Evolutionary conservation across 2,113 vertebrate genomes (phyloP), one percentile per base, ranked within the genome.

Genomic region (Nibea albiflora): DNA sequence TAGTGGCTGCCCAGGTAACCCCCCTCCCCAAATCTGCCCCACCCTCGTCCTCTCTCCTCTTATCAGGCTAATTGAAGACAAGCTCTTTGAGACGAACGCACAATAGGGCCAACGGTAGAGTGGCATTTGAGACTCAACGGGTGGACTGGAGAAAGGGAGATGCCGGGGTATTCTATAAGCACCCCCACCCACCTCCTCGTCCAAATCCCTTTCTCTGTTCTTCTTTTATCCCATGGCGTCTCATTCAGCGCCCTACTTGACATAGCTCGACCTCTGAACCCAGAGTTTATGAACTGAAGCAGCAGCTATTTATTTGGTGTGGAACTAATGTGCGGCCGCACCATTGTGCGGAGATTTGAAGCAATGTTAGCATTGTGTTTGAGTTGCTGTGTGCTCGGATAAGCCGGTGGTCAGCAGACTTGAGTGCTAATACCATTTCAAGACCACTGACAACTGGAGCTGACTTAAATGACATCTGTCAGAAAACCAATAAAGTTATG

Each of bases 1-100:
- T 91, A 90, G 78, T 89, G 72, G 67, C 89, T 87, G 76, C 78
- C 83, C 85, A 89, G 90, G 90, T 92, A 91, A 87, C 83, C 68
- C 66, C 69, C 67, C 68, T 63, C 69, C 66, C 72, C 70, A 64
- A 77, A 74, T 66, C 76, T 85, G 76, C 85, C 84, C 86, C 73
- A 78, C 90, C 87, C 81, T 87, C 75, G 50, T 81, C 84, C 80
- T 81, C 90, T 85, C 83, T 79, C 74, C 86, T 92, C 93, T 94
- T 91, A 94, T 94, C 94, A 89, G 92, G 90, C 92, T 94, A 95
- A 95, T 94, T 94, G 92, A 94, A 94, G 93, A 94, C 94, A 95
- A 93, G 92, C 91, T 94, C 91, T 93, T 93, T 93, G 91, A 88
- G 90, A 89, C 52, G 26, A 70, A 85, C 71, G 53, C 87, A 95